Evolutionary conservation across 2,888 invertebrate species (phyloP).

Genomic region (Embidobia sp.): DNA sequence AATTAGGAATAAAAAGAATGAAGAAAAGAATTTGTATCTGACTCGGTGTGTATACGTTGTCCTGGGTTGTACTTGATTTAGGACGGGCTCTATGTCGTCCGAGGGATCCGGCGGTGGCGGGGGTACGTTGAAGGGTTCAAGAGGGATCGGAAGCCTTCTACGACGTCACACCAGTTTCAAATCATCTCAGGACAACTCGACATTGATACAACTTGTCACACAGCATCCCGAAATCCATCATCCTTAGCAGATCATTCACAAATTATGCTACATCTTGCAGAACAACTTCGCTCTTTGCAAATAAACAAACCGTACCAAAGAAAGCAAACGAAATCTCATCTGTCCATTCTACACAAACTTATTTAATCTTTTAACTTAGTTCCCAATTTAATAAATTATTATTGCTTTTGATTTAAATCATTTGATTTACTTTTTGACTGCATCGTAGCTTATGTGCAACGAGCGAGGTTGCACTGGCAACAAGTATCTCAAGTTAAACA

Average conservation of each 20-base stretch:
- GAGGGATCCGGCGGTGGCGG: slow-evolving; percentile 81
- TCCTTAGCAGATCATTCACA: slow-evolving; percentile 73
- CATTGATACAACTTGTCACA: slow-evolving; percentile 81
- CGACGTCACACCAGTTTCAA: slow-evolving; percentile 82
- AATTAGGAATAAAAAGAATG: neutral
- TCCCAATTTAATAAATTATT: too few species aligned
- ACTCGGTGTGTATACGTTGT: slow-evolving; percentile 78
- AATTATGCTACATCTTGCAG: slow-evolving; percentile 45
- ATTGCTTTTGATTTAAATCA: slow-evolving; percentile 1
- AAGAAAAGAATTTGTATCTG: slow-evolving; percentile 47
- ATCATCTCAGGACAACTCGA: slow-evolving; percentile 81
- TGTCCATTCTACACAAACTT: too few species aligned
- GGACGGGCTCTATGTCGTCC: slow-evolving; percentile 81
- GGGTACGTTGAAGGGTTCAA: slow-evolving; percentile 80
- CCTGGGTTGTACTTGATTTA: slow-evolving; percentile 81
- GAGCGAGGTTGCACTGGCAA: slow-evolving; percentile 16
- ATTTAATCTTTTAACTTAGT: too few species aligned
- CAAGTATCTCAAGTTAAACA: neutral
- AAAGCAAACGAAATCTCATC: neutral
- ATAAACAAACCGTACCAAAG: neutral
- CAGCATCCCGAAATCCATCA: slow-evolving; percentile 79
- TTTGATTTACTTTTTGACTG: neutral
- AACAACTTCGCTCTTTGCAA: slow-evolving; percentile 43
- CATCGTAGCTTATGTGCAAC: slow-evolving; percentile 14
- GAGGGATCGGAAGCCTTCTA: slow-evolving; percentile 81